Evolutionary conservation across 2,797 vertebrate species (phyloP).

Genomic region (Scolopax bukidnonensis): DNA sequence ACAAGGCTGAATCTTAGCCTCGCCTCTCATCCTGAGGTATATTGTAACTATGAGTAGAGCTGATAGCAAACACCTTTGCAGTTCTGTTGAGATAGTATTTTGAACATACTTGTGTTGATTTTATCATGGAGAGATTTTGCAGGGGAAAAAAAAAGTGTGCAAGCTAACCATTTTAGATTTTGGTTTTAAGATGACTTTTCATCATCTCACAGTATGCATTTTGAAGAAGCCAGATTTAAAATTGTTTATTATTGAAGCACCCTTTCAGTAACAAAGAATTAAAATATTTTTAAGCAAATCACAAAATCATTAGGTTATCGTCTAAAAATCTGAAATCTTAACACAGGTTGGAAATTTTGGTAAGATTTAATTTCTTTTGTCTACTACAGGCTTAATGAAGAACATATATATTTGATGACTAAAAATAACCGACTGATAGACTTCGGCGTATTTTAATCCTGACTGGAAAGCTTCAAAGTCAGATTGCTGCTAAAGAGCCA

Average conservation of each 20-base stretch:
- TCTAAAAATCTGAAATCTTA: neutral
- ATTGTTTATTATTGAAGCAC: neutral
- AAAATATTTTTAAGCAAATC: neutral
- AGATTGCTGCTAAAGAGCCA: neutral
- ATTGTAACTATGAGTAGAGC: neutral
- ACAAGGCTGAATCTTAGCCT: neutral
- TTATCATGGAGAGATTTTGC: neutral
- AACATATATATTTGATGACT: fast-evolving
- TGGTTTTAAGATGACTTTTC: neutral
- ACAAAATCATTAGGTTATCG: neutral
- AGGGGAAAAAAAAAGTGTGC: neutral
- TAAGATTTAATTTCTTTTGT: neutral
- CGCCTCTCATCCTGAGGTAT: too few species aligned
- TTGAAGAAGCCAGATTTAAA: neutral
- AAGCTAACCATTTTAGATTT: neutral
- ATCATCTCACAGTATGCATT: neutral
- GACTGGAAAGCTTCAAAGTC: neutral
- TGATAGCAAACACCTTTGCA: neutral
- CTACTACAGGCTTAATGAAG: neutral
- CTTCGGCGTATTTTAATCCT: neutral
- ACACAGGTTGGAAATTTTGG: neutral
- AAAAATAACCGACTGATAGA: fast-evolving
- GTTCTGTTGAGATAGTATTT: neutral
- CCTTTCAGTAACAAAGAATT: neutral
- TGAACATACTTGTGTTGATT: neutral